Evolutionary conservation across 2,888 invertebrate genomes (phyloP).

Genomic region (Pilophorus perplexus): DNA sequence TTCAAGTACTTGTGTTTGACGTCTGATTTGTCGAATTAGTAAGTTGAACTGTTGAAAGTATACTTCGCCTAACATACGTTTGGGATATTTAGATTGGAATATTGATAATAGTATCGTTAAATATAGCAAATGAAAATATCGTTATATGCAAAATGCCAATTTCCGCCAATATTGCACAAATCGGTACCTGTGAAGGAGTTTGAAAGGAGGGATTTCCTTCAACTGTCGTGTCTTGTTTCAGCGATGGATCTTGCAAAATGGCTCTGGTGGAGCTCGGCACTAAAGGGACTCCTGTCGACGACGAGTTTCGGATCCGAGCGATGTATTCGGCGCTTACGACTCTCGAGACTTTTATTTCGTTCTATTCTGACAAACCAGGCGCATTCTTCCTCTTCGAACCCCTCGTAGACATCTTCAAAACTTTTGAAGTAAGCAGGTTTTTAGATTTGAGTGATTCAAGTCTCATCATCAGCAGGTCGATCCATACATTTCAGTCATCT

Average conservation of each 20-base stretch:
- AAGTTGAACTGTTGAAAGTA: conserved; percentile 5
- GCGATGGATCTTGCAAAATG: conserved; percentile 38
- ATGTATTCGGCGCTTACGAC: conserved; percentile 60
- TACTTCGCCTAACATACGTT: too few species aligned
- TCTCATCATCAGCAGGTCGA: too few species aligned
- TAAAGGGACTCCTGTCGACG: conserved; percentile 53
- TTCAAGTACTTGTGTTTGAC: conserved; percentile 41
- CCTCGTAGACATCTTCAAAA: not conserved
- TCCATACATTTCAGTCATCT: too few species aligned
- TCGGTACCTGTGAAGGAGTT: too few species aligned
- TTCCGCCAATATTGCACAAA: too few species aligned
- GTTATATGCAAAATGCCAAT: too few species aligned
- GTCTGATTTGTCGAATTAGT: conserved; percentile 6
- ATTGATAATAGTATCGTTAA: too few species aligned
- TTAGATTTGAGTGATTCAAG: conserved; percentile 51
- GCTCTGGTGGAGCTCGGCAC: conserved; percentile 29
- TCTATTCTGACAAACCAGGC: conserved; percentile 42
- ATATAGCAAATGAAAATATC: too few species aligned
- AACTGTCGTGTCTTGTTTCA: conserved; percentile 21
- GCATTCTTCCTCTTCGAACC: conserved; percentile 40
- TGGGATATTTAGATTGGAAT: too few species aligned
- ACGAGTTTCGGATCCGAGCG: conserved; percentile 65
- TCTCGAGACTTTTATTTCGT: conserved; percentile 59
- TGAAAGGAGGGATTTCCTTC: too few species aligned
- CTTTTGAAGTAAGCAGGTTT: conserved; percentile 51